These are phyloP conservation scores for Macrosteles quadrilineatus DNA, from an alignment of 1,140 invertebrate species.

Conservation along the genomic window DNA sequence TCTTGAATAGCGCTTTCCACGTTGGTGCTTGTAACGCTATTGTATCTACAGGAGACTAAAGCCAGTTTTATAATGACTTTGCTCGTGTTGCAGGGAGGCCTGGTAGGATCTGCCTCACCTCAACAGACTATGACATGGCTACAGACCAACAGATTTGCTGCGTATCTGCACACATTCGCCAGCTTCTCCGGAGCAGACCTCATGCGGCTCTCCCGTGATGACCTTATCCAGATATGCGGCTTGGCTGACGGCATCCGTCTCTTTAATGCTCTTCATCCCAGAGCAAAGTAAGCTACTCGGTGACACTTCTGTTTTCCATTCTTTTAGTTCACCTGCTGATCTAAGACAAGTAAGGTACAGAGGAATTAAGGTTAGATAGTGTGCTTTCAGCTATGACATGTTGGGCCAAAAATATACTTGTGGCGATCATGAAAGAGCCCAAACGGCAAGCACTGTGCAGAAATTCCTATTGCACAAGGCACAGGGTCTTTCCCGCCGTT, in stretches of 20 bases:
- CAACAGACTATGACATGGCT: conserved; percentile 79
- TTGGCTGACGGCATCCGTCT: conserved; percentile 88
- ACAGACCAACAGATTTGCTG: conserved; percentile 72
- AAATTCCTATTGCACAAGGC: too few relatives aligned
- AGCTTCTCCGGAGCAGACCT: conserved; percentile 89
- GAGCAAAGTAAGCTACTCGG: conserved; percentile 54
- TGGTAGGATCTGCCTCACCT: conserved; percentile 64
- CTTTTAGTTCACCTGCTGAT: background rate
- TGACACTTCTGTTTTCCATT: conserved; percentile 35
- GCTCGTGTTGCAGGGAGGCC: conserved; percentile 35
- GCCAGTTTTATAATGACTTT: too few relatives aligned
- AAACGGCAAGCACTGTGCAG: too few relatives aligned
- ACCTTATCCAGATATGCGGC: conserved; percentile 92
- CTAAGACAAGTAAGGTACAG: background rate
- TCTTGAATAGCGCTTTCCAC: too few relatives aligned
- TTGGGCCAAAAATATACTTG: too few relatives aligned
- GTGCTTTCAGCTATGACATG: too few relatives aligned
- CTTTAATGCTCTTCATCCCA: conserved; percentile 84
- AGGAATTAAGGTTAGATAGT: too few relatives aligned
- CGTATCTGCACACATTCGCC: conserved; percentile 72
- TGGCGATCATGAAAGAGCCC: too few relatives aligned
- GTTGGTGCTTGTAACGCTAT: too few relatives aligned
- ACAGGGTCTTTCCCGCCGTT: too few relatives aligned
- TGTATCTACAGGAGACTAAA: too few relatives aligned
- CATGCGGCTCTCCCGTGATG: conserved; percentile 80